Evolutionary conservation across 1,140 invertebrate genomes (phyloP), one percentile per base, ranked within the genome.

Genomic region (Drosophila neocordata): DNA sequence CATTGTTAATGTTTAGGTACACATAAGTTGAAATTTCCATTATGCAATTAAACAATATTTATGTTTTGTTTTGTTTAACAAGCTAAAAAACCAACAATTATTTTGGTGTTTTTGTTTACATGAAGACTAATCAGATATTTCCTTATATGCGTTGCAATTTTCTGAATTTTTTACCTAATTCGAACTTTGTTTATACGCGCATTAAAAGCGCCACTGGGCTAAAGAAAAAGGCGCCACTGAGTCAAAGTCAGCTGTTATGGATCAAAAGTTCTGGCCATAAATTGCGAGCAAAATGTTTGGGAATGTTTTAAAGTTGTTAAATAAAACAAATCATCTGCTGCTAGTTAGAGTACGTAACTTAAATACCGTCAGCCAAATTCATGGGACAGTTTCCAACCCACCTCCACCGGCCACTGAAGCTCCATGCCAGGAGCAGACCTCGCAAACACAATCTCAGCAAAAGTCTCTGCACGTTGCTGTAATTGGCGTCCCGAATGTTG

Each of bases 401-500:
- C 55, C 53, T 5, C 58, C 56, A 4, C 69, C 53, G 0, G 13
- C 27, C 7, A 12, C 1, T 41, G 53, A 1, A 3, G 38, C 37
- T 0, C 20, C 8, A 37, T 48, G 57, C 11, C 12, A 5, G 1
- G n/a, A 22, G 2, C 18, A 38, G 51, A 63, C 20, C n/a, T 34
- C 24, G 11, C n/a, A 22, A 12, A 12, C 15, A 18, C 44, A 15
- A 9, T 2, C 31, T 2, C 51, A 73, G n/a, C 80, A 93, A 31
- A 94, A 93, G 89, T 85, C 96, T 11, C 92, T 99, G 8, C 96
- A 95, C 92, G 95, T 99, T 27, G 96, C 97, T 5, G 95, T 99
- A 27, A 94, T 99, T 70, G 98, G 98, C 8, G 92, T 95, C 12
- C 98, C 98, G 15, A 99, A 99, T 93, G 95, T 95, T 66, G 98